Conservation (phyloP, 2,113 vertebrate genomes). For the Gavia stellata region DNA sequence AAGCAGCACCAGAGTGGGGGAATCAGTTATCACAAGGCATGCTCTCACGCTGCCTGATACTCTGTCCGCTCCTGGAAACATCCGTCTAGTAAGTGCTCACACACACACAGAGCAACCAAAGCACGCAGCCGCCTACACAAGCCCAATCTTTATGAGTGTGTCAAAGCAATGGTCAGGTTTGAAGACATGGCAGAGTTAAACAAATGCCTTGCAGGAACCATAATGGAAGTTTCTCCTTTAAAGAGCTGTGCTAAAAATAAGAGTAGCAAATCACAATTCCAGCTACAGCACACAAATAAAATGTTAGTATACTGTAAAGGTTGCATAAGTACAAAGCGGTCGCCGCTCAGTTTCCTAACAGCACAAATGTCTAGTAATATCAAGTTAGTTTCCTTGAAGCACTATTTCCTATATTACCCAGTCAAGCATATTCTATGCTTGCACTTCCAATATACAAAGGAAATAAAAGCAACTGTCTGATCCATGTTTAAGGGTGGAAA, state of each 20-base stretch:
- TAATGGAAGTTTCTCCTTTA: neutral
- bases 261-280: neutral
- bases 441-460: neutral
- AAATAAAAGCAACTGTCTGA: neutral
- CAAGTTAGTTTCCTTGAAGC: neutral
- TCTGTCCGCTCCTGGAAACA: constrained; percentile 25
- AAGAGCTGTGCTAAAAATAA: neutral
- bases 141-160: neutral
- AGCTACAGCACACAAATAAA: neutral
- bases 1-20: neutral
- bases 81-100: neutral
- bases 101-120: neutral
- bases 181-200: neutral
- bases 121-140: neutral
- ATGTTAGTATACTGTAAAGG: neutral
- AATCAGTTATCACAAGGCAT: neutral
- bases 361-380: neutral
- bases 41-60: neutral
- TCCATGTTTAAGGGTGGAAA: neutral
- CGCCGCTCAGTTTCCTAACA: neutral
- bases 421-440: neutral
- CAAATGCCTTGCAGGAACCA: neutral
- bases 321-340: neutral
- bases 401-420: neutral
- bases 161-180: neutral